Percentiles rank a stretch among this genome's conserved stretches.
These are phyloP conservation scores for Megamerina dolium DNA, from an alignment of 2,888 invertebrate genomes.

Conservation along the genomic window DNA sequence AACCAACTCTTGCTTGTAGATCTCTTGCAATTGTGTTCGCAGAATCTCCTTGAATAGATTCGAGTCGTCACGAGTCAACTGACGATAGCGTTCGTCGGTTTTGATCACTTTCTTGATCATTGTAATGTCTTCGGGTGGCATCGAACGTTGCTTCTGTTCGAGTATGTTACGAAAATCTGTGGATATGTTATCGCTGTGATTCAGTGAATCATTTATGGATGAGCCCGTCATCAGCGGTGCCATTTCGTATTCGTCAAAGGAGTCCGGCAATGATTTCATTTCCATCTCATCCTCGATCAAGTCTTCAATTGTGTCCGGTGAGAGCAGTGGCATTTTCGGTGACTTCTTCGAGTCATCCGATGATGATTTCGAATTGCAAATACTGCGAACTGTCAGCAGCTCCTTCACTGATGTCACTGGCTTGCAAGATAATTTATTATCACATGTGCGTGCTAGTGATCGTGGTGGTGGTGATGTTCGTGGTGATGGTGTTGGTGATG, in stretches of 20 bases:
- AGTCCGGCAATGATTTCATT: conserved; percentile 12
- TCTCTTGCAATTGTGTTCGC: conserved; percentile 25
- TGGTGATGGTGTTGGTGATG: conserved; percentile 3
- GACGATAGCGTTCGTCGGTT: conserved; percentile 25
- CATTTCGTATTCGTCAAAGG: conserved; percentile 19
- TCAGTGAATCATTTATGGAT: conserved; percentile 5
- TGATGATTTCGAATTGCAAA: conserved; percentile 24
- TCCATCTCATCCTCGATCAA: background rate
- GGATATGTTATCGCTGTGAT: conserved; percentile 18
- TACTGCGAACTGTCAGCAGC: conserved; percentile 22
- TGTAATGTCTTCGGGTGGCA: conserved; percentile 24
- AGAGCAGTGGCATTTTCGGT: background rate
- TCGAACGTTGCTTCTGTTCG: conserved; percentile 11
- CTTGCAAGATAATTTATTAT: conserved; percentile 15
- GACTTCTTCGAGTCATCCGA: conserved; percentile 13
- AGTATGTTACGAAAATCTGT: conserved; percentile 24
- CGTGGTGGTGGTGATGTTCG: conserved; percentile 1
- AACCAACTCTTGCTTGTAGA: conserved; percentile 27
- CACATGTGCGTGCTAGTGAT: background rate
- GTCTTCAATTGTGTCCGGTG: background rate
- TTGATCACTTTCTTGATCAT: conserved; percentile 28
- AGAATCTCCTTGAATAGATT: conserved; percentile 28
- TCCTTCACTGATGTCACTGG: conserved; percentile 22
- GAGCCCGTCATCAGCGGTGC: conserved; percentile 20
- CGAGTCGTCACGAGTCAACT: conserved; percentile 24